Conservation (phyloP, 35 echinoderm and acorn worm genomes). For the Anneissia japonica region DNA sequence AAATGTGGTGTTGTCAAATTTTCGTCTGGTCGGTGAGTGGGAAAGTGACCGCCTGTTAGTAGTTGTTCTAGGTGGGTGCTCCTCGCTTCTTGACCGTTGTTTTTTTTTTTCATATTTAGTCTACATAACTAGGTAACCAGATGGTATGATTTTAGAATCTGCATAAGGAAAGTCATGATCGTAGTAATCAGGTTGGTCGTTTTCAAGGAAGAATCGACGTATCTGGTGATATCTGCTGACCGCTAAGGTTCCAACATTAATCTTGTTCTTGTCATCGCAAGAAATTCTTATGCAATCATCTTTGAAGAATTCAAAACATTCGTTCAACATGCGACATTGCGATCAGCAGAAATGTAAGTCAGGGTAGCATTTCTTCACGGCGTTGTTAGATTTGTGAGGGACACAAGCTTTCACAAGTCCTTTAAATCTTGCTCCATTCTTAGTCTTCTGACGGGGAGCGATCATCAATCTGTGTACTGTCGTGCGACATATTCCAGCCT, state of each 20-base stretch:
- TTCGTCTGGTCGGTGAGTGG: no score
- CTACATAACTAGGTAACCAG: neutral
- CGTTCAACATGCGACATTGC: neutral
- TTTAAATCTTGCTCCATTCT: neutral
- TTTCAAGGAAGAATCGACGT: neutral
- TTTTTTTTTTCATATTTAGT: neutral
- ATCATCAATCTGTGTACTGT: neutral
- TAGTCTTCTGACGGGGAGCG: neutral
- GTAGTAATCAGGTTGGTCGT: neutral
- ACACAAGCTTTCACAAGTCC: neutral
- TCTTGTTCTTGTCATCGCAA: conserved; percentile 8
- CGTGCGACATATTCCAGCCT: neutral
- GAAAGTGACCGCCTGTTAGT: no score
- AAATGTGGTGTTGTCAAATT: no score
- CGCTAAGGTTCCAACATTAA: conserved; percentile 6
- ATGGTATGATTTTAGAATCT: neutral
- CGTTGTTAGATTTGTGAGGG: neutral
- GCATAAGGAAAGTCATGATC: conserved; percentile 10
- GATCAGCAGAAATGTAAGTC: conserved; percentile 2
- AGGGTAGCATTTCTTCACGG: neutral
- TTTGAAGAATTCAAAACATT: neutral
- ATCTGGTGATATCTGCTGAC: conserved; percentile 13
- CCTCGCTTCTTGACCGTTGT: no score
- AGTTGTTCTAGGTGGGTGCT: no score
- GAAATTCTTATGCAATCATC: conserved; percentile 5